Evolutionary conservation across 2,113 vertebrate species (phyloP).

Genomic region (Heteronetta atricapilla): DNA sequence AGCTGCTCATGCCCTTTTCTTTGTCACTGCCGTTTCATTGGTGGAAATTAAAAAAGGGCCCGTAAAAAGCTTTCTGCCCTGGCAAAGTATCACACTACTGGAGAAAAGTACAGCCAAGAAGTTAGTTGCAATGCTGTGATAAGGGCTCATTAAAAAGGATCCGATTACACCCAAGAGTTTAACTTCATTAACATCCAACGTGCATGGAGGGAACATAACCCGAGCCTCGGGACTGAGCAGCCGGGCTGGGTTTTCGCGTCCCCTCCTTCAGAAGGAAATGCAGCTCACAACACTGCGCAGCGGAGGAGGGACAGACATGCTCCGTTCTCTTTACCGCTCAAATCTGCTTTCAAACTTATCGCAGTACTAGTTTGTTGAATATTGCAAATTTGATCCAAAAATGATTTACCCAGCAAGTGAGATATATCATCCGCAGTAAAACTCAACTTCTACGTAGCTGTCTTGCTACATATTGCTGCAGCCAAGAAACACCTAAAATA

Average conservation of each 20-base stretch:
- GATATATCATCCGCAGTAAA: background rate
- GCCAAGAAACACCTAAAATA: background rate
- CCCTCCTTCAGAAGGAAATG: constrained; percentile 3
- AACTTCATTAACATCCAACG: background rate
- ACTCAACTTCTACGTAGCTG: background rate
- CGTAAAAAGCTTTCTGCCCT: background rate
- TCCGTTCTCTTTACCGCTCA: background rate
- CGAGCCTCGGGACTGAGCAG: background rate
- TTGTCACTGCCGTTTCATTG: background rate
- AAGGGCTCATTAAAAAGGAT: background rate
- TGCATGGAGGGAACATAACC: background rate
- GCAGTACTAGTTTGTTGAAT: background rate
- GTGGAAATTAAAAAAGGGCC: background rate
- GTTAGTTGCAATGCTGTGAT: background rate
- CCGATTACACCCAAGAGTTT: background rate
- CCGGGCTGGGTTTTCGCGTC: background rate
- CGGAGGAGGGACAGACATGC: background rate
- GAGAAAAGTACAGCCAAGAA: background rate
- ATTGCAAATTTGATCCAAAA: background rate
- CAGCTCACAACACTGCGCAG: background rate
- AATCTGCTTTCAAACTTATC: background rate
- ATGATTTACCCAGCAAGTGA: background rate
- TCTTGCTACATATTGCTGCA: background rate
- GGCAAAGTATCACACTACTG: background rate
- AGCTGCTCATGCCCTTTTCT: background rate